These are phyloP conservation scores for Chelon auratus DNA, from an alignment of 2,797 vertebrate species.

Conservation along the genomic window DNA sequence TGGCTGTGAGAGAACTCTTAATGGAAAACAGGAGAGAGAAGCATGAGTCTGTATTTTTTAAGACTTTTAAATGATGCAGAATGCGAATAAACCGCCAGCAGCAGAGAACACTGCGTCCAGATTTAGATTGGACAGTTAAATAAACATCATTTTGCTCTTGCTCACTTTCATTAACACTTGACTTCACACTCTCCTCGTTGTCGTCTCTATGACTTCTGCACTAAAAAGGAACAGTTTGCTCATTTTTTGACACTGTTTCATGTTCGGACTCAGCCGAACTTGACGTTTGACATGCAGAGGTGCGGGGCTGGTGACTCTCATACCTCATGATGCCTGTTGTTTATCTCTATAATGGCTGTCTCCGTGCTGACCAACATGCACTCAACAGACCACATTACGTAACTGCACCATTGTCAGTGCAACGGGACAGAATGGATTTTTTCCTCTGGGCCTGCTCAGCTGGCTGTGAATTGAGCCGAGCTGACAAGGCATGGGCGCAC, in stretches of 20 bases:
- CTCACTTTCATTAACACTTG: neutral
- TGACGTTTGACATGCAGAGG: constrained; percentile 14
- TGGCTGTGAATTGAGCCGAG: constrained; percentile 70
- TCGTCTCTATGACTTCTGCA: neutral
- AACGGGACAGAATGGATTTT: constrained; percentile 76
- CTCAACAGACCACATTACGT: constrained; percentile 65
- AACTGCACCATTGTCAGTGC: constrained; percentile 72
- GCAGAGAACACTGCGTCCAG: neutral
- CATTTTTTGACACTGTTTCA: neutral
- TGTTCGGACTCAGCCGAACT: constrained; percentile 14
- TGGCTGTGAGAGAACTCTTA: neutral
- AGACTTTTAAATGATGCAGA: constrained; percentile 6
- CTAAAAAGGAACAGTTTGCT: constrained; percentile 11
- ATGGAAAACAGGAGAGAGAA: neutral
- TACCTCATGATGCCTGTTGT: constrained; percentile 38
- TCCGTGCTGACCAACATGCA: constrained; percentile 50
- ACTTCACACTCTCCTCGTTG: neutral
- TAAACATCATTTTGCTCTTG: neutral
- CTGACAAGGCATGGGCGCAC: constrained; percentile 71
- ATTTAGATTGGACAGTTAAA: constrained; percentile 7
- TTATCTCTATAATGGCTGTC: constrained; percentile 35
- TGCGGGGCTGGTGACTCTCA: constrained; percentile 34
- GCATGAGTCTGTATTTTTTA: neutral
- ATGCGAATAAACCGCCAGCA: neutral
- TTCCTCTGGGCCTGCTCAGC: constrained; percentile 70